Evolutionary conservation across 2,113 vertebrate genomes (phyloP), one percentile per base, ranked within the genome.

Genomic region (Prunella fulvescens): DNA sequence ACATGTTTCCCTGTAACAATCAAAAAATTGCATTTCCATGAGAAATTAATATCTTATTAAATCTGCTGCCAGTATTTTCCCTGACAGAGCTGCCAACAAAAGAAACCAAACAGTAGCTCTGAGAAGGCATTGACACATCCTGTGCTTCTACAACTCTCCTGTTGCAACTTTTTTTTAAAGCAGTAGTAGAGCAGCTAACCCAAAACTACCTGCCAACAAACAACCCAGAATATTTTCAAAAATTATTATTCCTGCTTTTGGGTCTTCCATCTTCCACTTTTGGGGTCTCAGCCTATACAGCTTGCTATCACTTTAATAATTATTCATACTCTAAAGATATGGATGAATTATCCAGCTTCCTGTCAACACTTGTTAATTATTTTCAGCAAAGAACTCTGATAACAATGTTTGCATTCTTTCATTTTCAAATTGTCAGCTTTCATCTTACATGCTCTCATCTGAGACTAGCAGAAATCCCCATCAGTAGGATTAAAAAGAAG

Each of bases 351-450:
- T 60, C 71, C 73, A 50, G 64, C 45, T 81, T 90, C 56, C 82
- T 96, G 82, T 96, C 95, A 96, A 81, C 92, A 65, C 92, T 92
- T 86, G 44, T 47, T 93, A 93, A 96, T 96, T 96, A 93, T 50
- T 60, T 92, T 83, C 93, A 88, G 62, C 64, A 88, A 48, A 88
- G 90, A 92, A 42, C 53, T 60, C 66, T 0, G 9, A 29, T 33
- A 92, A 96, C 82, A 97, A 92, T 91, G 93, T 40, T 81, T 2
- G 0, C 76, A 94, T 96, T 93, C 85, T 92, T 80, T 48, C 19
- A 0, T 47, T 93, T 91, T 74, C 78, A 85, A 82, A 40, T n/a
- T 67, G 64, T 23, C 44, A 78, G 77, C 86, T 92, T 94, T 81
- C 86, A 86, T 13, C 11, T 93, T 78, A 45, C 66, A 22, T 33